Evolutionary conservation across 2,113 vertebrate species (phyloP), one percentile per base, ranked within the genome.

Genomic region (Brachyhypopomus occidentalis): DNA sequence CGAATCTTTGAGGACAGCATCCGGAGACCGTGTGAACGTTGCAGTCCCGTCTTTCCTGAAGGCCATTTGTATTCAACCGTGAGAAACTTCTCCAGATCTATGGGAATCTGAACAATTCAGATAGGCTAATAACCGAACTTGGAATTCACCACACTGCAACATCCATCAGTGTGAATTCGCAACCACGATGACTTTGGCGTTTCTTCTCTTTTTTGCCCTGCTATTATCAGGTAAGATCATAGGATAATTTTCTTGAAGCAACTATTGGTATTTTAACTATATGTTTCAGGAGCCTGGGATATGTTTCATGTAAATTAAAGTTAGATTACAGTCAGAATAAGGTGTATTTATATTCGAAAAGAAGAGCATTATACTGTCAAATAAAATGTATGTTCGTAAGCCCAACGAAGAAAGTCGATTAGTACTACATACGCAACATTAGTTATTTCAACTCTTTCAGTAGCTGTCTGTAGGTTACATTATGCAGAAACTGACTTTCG

Each of bases 61-160:
- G 11, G 45, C 45, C 8, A 14, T 63, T 34, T n/a, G 9, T 72
- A 59, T 75, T 45, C 48, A 48, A 20, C 41, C 45, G 34, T n/a
- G 38, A 72, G n/a, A 60, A 5, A 59, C 19, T 63, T 45, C 58
- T 52, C 5, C 72, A 22, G 58, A 78, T 83, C 52, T 74, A 86
- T 86, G 84, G 81, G 62, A 78, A 59, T 76, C 45, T 30, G 73
- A 81, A 77, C 62, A 25, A 48, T 72, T 80, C n/a, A 60, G 30
- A 30, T 30, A n/a, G 12, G 36, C 23, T 5, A 58, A 20, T 38
- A 72, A 70, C 59, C 55, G 36, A 30, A 67, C 36, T 3, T 8
- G 58, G 34, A 52, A 22, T 34, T 72, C 14, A 58, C 58, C 38
- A 52, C 52, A 25, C 14, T 25, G 36, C n/a, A 16, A 8, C 63